These are phyloP conservation scores for Acomys russatus DNA, from an alignment of 2,797 vertebrate species.

Conservation along the genomic window DNA sequence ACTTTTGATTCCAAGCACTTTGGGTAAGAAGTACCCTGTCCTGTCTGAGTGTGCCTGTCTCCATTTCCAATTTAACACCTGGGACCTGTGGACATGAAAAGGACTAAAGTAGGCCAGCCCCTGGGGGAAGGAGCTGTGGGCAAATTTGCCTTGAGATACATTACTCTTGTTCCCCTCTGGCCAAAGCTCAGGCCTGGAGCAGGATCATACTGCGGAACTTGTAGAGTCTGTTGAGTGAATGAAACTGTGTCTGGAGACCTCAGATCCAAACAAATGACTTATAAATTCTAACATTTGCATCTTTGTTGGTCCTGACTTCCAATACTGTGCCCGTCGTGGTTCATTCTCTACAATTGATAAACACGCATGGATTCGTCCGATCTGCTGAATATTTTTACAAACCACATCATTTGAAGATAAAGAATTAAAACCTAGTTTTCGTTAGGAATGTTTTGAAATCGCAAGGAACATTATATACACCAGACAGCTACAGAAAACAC, in stretches of 20 bases:
- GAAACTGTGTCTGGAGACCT: background rate
- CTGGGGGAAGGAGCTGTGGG: background rate
- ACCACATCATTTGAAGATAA: background rate
- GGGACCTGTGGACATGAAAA: constrained; percentile 35
- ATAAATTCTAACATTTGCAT: background rate
- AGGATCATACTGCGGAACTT: background rate
- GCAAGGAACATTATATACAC: background rate
- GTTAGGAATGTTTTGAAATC: background rate
- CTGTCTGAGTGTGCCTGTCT: background rate
- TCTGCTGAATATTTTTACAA: background rate
- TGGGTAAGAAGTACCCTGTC: background rate
- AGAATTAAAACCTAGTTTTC: background rate
- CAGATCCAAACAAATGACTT: constrained; percentile 36
- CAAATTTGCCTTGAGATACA: background rate
- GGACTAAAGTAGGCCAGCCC: background rate
- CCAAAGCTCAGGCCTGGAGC: constrained; percentile 21
- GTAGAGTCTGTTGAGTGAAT: constrained; percentile 36
- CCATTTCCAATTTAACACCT: constrained; percentile 26
- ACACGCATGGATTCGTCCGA: background rate
- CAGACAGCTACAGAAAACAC: background rate
- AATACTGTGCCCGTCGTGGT: background rate
- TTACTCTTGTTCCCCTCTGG: constrained; percentile 9
- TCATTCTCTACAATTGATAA: background rate
- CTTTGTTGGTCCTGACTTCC: background rate
- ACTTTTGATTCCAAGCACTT: background rate